Percentiles rank a stretch among this genome's conserved stretches.
These are phyloP conservation scores for Nymphalis io DNA, from an alignment of 1,140 invertebrate genomes.

Conservation along the genomic window DNA sequence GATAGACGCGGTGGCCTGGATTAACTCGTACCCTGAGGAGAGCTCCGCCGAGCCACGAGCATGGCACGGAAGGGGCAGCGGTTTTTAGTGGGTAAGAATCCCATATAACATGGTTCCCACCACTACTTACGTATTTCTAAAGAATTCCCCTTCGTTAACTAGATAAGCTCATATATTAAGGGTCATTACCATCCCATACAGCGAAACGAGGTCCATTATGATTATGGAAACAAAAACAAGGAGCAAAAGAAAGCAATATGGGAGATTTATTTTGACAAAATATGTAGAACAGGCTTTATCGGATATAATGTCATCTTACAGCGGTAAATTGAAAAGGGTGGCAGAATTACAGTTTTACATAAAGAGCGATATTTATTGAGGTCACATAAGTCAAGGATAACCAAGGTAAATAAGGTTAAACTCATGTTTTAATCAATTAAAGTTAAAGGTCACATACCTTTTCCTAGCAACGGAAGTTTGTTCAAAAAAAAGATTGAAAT, in stretches of 20 bases:
- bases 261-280: not conserved
- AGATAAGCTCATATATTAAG: too few relatives aligned
- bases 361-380: constrained; percentile 8
- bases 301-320: not conserved
- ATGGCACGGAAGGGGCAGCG: too few relatives aligned
- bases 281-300: not conserved
- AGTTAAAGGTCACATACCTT: not conserved
- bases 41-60: too few relatives aligned
- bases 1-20: too few relatives aligned
- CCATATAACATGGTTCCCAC: too few relatives aligned
- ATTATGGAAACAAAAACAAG: not conserved
- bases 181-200: too few relatives aligned
- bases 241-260: not conserved
- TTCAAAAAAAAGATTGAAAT: not conserved
- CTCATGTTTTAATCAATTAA: not conserved
- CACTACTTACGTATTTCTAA: too few relatives aligned
- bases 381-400: not conserved
- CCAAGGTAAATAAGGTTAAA: constrained; percentile 1
- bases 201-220: not conserved
- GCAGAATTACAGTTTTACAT: not conserved
- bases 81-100: too few relatives aligned
- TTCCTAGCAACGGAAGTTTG: not conserved
- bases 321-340: not conserved
- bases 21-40: too few relatives aligned
- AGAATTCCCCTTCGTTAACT: too few relatives aligned